phyloP scores from a whole-genome alignment of 2,113 vertebrate species.

The Cairina moschata region DNA sequence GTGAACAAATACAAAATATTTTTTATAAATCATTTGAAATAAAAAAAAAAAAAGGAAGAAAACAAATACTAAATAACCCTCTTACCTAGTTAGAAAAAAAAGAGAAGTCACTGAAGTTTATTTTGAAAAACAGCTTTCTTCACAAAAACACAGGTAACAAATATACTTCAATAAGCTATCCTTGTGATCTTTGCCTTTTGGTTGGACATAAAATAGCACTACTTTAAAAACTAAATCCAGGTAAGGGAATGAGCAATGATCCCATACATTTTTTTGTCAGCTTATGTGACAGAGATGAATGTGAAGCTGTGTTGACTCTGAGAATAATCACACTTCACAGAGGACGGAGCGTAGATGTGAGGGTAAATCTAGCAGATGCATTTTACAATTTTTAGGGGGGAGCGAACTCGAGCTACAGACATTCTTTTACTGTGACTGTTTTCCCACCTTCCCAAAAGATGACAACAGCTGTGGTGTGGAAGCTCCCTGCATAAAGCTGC shows the following conservation, averaged over 20 bases:
- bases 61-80: background rate
- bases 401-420: background rate
- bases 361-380: background rate
- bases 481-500: background rate
- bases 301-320: background rate
- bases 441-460: background rate
- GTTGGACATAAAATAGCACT: background rate
- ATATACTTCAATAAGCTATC: background rate
- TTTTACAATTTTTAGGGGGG: background rate
- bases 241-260: background rate
- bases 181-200: background rate
- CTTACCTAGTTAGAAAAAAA: background rate
- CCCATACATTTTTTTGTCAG: background rate
- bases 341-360: background rate
- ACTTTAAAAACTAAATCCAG: background rate
- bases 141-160: background rate
- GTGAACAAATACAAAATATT: background rate
- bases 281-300: background rate
- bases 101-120: background rate
- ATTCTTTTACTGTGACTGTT: background rate
- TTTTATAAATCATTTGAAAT: background rate
- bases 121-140: background rate
- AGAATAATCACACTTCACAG: background rate
- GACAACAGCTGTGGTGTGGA: background rate
- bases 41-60: background rate